Conservation (phyloP, 2,888 invertebrate species). For the Drosophila rellima region DNA sequence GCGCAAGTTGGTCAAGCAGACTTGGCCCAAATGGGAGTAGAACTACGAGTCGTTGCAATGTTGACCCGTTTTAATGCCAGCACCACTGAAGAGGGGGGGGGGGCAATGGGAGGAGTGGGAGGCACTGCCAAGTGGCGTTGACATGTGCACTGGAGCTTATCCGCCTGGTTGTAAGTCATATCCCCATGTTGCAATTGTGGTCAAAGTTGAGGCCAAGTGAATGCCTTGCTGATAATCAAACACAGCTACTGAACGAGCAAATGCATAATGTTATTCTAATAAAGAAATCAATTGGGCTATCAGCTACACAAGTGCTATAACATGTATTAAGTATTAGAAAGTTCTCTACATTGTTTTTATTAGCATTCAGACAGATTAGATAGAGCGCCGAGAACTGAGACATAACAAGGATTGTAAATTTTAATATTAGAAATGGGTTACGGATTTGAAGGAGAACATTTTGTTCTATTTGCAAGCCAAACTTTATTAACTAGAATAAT, state of each 20-base stretch:
- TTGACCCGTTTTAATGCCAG: constrained; percentile 65
- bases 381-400: background rate
- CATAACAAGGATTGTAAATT: background rate
- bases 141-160: constrained; percentile 73
- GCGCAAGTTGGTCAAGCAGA: constrained; percentile 52
- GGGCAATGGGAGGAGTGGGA: background rate
- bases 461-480: background rate
- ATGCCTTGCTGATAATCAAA: constrained; percentile 60
- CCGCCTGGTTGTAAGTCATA: constrained; percentile 59
- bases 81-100: constrained; percentile 6
- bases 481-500: background rate
- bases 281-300: constrained; percentile 60
- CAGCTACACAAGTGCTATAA: constrained; percentile 46
- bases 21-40: constrained; percentile 66
- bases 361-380: constrained; percentile 10
- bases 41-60: constrained; percentile 62
- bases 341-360: background rate
- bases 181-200: constrained; percentile 62
- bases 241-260: constrained; percentile 36
- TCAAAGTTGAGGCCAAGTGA: constrained; percentile 65
- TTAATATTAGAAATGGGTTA: background rate
- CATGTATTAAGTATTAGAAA: constrained; percentile 38
- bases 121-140: constrained; percentile 57
- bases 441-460: background rate
- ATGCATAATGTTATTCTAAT: constrained; percentile 47